Percentiles rank a stretch among this genome's conserved stretches.
Conservation (phyloP, 2,888 invertebrate genomes). For the Adela reaumurella region DNA sequence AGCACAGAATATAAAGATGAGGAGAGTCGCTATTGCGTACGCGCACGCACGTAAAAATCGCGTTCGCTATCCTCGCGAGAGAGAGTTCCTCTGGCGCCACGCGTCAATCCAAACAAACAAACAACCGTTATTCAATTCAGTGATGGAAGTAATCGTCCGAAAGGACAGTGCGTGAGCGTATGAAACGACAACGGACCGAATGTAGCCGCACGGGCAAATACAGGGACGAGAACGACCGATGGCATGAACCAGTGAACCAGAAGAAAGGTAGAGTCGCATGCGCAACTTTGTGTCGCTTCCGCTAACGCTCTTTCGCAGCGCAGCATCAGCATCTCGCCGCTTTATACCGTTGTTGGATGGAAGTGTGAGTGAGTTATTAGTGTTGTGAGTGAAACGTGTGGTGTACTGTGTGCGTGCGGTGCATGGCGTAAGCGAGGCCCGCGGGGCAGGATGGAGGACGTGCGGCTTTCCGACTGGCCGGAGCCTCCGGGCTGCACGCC, state of each 20-base stretch:
- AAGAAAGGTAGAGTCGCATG: background rate
- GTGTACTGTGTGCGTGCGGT: too few species aligned
- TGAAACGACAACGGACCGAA: background rate
- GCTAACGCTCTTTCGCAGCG: too few species aligned
- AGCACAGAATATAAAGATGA: too few species aligned
- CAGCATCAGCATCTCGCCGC: background rate
- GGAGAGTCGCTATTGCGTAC: too few species aligned
- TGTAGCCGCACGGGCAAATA: background rate
- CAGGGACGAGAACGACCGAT: background rate
- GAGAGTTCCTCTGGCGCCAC: too few species aligned
- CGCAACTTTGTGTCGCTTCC: background rate
- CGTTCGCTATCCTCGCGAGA: background rate
- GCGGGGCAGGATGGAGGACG: slow-evolving; percentile 58
- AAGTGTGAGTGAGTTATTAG: slow-evolving; percentile 14
- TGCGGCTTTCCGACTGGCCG: slow-evolving; percentile 65
- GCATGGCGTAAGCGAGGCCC: slow-evolving; percentile 2
- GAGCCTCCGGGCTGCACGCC: slow-evolving; percentile 68
- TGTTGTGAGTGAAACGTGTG: slow-evolving; percentile 36
- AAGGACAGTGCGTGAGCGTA: background rate
- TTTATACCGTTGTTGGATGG: too few species aligned
- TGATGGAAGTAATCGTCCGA: too few species aligned
- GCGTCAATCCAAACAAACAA: too few species aligned
- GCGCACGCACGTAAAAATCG: too few species aligned
- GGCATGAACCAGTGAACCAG: background rate
- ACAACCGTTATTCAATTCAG: background rate